phyloP scores from a whole-genome alignment of 2,888 invertebrate genomes.

The Oegoconia quadripuncta region DNA sequence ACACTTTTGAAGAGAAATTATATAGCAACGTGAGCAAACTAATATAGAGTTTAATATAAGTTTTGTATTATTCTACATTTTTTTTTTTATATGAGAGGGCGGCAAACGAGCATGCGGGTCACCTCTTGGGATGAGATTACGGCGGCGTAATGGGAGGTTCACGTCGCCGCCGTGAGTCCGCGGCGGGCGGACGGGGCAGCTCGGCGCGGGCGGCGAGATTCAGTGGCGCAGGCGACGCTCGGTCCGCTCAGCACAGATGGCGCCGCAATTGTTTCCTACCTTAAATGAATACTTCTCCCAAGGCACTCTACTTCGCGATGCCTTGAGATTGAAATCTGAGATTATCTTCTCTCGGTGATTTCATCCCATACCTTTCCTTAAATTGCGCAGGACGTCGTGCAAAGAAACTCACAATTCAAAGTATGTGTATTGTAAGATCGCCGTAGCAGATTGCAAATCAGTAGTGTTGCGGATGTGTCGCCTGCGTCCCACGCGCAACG shows the following conservation, averaged over 20 bases:
- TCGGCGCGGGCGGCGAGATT: not conserved
- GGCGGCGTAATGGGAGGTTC: not conserved
- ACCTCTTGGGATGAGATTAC: too few species aligned
- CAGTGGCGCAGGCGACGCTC: not conserved
- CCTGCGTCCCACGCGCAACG: constrained; percentile 15
- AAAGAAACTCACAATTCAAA: constrained; percentile 39
- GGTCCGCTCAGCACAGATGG: constrained; percentile 35
- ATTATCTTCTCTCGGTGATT: constrained; percentile 62
- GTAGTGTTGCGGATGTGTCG: constrained; percentile 21
- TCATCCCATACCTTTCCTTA: constrained; percentile 63
- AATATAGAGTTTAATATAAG: too few species aligned
- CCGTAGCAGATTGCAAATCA: constrained; percentile 33
- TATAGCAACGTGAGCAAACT: too few species aligned
- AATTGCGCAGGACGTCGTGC: constrained; percentile 55
- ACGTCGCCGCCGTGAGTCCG: not conserved
- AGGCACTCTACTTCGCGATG: constrained; percentile 46
- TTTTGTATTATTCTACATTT: too few species aligned
- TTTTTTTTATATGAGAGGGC: too few species aligned
- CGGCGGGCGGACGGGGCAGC: not conserved
- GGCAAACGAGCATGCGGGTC: too few species aligned
- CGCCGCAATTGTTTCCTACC: constrained; percentile 35
- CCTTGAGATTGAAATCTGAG: constrained; percentile 69
- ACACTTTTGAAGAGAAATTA: too few species aligned
- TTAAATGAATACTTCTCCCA: constrained; percentile 69
- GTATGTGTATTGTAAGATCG: too few species aligned